These are phyloP conservation scores for Mola mola DNA, from an alignment of 2,113 vertebrate genomes.

Conservation along the genomic window DNA sequence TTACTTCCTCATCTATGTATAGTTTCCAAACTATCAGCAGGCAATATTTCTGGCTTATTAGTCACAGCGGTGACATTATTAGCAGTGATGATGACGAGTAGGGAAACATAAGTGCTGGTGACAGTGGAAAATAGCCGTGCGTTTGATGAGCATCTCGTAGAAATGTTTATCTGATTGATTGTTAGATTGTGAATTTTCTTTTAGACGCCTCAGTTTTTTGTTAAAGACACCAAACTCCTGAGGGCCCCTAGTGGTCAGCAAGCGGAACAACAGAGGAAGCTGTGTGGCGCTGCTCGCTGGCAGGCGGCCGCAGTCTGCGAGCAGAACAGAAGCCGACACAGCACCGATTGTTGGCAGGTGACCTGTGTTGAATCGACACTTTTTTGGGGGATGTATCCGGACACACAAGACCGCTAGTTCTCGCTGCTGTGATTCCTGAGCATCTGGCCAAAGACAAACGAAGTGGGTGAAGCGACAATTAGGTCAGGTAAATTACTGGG, in stretches of 20 bases:
- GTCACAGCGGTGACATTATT: constrained; percentile 34
- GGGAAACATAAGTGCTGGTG: constrained; percentile 13
- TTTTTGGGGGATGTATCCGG: neutral
- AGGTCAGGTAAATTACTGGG: constrained; percentile 58
- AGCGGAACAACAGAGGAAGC: constrained; percentile 17
- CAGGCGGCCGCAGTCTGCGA: neutral
- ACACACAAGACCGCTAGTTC: neutral
- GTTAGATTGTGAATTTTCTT: neutral
- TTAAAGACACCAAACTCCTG: neutral
- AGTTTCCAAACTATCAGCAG: constrained; percentile 5
- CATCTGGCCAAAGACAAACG: neutral
- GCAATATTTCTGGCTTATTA: constrained; percentile 8
- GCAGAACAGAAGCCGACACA: neutral
- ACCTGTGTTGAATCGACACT: neutral
- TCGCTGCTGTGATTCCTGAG: neutral
- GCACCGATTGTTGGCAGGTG: neutral
- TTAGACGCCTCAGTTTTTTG: neutral
- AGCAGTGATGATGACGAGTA: constrained; percentile 34
- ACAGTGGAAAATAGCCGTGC: neutral
- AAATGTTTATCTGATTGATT: neutral
- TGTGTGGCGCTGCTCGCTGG: neutral
- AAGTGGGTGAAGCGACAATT: constrained; percentile 35
- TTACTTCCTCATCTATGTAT: constrained; percentile 44
- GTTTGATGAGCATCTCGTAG: too few species aligned
- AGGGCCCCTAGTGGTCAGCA: constrained; percentile 45